Evolutionary conservation across 2,888 invertebrate species (phyloP).

Genomic region (Mesorhabditis sp.): DNA sequence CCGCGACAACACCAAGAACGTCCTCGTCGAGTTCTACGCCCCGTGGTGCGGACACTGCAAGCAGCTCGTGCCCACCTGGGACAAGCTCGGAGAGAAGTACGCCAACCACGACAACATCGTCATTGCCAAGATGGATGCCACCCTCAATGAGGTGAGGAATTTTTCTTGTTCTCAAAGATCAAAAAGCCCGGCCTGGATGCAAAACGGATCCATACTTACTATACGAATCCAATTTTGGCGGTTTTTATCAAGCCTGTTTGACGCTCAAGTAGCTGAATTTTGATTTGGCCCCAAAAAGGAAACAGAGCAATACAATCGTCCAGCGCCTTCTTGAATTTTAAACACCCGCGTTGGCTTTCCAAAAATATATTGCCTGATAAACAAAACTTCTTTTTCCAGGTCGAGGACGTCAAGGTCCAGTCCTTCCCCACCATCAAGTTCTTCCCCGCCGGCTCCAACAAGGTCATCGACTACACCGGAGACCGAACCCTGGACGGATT

Average conservation of each 20-base stretch:
- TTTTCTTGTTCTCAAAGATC: constrained; percentile 59
- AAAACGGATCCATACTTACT: no score
- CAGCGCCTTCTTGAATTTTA: no score
- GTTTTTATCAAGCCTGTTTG: neutral
- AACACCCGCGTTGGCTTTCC: no score
- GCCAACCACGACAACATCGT: constrained; percentile 75
- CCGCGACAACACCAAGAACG: constrained; percentile 79
- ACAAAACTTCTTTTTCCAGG: constrained; percentile 23
- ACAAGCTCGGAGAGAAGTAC: constrained; percentile 87
- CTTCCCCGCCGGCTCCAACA: constrained; percentile 87
- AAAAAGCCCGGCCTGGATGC: neutral
- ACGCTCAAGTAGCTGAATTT: neutral
- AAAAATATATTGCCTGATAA: neutral
- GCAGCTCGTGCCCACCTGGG: constrained; percentile 91
- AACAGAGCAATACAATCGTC: neutral
- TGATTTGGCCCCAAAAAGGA: constrained; percentile 6
- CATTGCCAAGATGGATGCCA: constrained; percentile 97
- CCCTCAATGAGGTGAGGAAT: constrained; percentile 85
- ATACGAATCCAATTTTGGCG: no score
- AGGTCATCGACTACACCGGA: constrained; percentile 84
- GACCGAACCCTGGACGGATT: constrained; percentile 90
- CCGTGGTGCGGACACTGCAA: constrained; percentile 84
- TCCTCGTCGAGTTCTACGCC: constrained; percentile 87
- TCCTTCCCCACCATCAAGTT: constrained; percentile 83
- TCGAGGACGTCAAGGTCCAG: constrained; percentile 57